These are phyloP conservation scores for Pygoscelis adeliae DNA, from an alignment of 2,113 vertebrate genomes.

Conservation along the genomic window DNA sequence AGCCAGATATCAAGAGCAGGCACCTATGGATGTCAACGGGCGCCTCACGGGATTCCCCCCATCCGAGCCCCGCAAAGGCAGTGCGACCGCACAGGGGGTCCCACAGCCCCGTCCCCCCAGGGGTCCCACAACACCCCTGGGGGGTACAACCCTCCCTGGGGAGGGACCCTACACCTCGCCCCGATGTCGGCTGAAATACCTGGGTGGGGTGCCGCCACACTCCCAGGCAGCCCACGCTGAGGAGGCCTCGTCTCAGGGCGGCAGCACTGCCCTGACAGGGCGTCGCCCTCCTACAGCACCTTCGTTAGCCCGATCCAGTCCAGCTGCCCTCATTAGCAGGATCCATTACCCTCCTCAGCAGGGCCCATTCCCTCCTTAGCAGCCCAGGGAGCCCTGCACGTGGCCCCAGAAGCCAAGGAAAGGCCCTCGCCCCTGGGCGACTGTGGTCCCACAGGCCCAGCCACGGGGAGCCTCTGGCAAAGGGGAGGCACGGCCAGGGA, in stretches of 20 bases:
- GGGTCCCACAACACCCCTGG: accelerated
- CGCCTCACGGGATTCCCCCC: accelerated
- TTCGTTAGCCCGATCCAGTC: background rate
- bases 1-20: background rate
- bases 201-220: background rate
- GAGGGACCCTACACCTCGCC: too few relatives aligned
- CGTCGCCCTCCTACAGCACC: background rate
- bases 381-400: background rate
- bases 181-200: accelerated
- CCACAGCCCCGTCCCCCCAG: accelerated
- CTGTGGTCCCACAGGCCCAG: background rate
- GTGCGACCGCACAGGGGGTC: accelerated
- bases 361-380: background rate
- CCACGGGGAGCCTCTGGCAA: background rate
- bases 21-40: accelerated
- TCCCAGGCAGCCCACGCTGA: accelerated
- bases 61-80: accelerated
- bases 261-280: background rate
- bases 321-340: background rate
- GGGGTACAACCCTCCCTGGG: background rate
- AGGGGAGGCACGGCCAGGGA: background rate
- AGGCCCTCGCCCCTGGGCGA: accelerated
- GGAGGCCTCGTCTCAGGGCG: accelerated
- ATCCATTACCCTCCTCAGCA: background rate
- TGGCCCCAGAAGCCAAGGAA: background rate